A percentile compares a stretch with the other conserved stretches of the same genome.
Conservation (phyloP, 2,797 vertebrate genomes). For the Cyprinodon diabolis region DNA sequence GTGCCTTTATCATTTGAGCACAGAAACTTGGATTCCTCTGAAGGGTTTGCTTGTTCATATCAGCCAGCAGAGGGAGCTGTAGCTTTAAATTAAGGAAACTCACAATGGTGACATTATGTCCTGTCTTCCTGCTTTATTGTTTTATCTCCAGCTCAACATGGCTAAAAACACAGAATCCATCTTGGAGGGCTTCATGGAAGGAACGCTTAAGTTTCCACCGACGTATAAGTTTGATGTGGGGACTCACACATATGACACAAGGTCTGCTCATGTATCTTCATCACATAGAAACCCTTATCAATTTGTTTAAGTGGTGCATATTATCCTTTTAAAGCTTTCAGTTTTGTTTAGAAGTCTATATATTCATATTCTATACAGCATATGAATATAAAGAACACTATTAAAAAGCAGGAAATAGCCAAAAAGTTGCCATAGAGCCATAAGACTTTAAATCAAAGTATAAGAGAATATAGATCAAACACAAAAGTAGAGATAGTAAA, state of each 20-base stretch:
- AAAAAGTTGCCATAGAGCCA: no score
- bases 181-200: constrained; percentile 93
- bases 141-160: constrained; percentile 89
- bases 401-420: no score
- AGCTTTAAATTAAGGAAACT: constrained; percentile 1
- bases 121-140: constrained; percentile 11
- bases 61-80: constrained; percentile 59
- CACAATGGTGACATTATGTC: not conserved
- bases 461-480: not conserved
- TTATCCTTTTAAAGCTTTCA: not conserved
- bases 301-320: not conserved
- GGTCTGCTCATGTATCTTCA: constrained; percentile 72
- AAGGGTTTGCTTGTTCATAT: constrained; percentile 17
- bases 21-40: constrained; percentile 13
- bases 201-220: constrained; percentile 91
- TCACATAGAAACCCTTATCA: not conserved
- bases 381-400: no score
- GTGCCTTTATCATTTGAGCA: constrained; percentile 15
- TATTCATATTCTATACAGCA: no score
- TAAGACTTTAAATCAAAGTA: not conserved
- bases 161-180: constrained; percentile 91
- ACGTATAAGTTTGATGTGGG: constrained; percentile 99
- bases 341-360: no score
- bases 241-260: constrained; percentile 96
- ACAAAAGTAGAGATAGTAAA: not conserved